These are phyloP conservation scores for Ciconia stormi DNA, from an alignment of 2,113 vertebrate genomes.

Conservation along the genomic window DNA sequence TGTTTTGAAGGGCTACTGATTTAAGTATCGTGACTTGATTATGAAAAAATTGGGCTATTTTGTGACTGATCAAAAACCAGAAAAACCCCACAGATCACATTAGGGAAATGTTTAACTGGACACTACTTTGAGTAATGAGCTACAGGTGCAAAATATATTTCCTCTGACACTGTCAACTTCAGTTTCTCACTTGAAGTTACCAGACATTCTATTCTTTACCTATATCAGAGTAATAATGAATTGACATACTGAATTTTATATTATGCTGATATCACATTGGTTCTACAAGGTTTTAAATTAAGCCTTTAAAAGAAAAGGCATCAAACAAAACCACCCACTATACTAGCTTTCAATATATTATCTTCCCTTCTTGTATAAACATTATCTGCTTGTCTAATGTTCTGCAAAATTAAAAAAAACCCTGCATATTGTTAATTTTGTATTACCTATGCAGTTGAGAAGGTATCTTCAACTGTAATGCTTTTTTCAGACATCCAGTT, in stretches of 20 bases:
- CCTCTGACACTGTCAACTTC: neutral
- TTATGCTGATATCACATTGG: neutral
- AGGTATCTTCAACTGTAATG: constrained; percentile 51
- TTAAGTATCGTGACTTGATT: neutral
- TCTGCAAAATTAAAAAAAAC: constrained; percentile 46
- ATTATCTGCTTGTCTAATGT: constrained; percentile 30
- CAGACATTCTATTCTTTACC: neutral
- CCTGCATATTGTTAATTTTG: constrained; percentile 40
- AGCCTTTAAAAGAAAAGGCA: neutral
- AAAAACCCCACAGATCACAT: neutral
- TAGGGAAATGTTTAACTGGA: neutral
- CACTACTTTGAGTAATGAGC: neutral
- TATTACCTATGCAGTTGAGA: constrained; percentile 49
- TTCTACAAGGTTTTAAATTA: neutral
- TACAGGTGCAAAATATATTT: neutral
- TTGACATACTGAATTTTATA: neutral
- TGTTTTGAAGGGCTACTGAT: neutral
- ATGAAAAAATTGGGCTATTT: neutral
- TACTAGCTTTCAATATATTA: constrained; percentile 37
- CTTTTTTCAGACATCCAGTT: constrained; percentile 47
- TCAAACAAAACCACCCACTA: neutral
- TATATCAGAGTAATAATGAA: neutral
- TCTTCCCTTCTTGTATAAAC: constrained; percentile 47
- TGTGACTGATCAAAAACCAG: neutral
- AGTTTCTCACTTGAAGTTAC: neutral